phyloP scores from a whole-genome alignment of 2,888 invertebrate genomes.

The Cheilosia variabilis region DNA sequence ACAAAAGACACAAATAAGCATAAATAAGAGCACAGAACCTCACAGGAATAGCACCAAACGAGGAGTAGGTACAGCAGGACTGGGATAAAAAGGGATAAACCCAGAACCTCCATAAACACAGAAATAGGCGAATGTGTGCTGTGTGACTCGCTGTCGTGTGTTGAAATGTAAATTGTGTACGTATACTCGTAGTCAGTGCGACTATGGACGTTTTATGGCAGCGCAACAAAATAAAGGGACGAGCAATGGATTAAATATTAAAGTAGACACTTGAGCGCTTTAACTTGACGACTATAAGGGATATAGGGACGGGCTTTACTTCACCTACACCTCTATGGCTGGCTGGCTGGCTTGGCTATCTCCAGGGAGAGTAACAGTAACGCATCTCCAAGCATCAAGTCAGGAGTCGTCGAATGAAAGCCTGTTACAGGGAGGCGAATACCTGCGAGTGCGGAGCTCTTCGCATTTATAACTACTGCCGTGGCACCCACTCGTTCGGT shows the following conservation, averaged over 20 bases:
- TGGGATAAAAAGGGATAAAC: conserved; percentile 18
- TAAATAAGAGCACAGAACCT: conserved; percentile 40
- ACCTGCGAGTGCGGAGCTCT: not conserved
- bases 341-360: too few species aligned
- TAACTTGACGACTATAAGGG: conserved; percentile 5
- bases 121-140: conserved; percentile 25
- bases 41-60: conserved; percentile 37
- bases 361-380: conserved; percentile 19
- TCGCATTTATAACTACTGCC: conserved; percentile 4
- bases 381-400: conserved; percentile 45
- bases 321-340: not conserved
- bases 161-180: conserved; percentile 42
- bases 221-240: conserved; percentile 61
- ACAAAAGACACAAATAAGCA: conserved; percentile 63
- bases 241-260: conserved; percentile 72
- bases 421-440: conserved; percentile 29
- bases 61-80: conserved; percentile 14
- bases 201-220: conserved; percentile 64
- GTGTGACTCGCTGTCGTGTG: conserved; percentile 11
- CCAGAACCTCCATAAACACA: conserved; percentile 41
- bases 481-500: conserved; percentile 41
- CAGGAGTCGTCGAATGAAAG: conserved; percentile 50
- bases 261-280: conserved; percentile 69
- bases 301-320: not conserved
- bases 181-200: conserved; percentile 9